These are phyloP conservation scores for Oryzias javanicus DNA, from an alignment of 2,113 vertebrate species.

Conservation along the genomic window DNA sequence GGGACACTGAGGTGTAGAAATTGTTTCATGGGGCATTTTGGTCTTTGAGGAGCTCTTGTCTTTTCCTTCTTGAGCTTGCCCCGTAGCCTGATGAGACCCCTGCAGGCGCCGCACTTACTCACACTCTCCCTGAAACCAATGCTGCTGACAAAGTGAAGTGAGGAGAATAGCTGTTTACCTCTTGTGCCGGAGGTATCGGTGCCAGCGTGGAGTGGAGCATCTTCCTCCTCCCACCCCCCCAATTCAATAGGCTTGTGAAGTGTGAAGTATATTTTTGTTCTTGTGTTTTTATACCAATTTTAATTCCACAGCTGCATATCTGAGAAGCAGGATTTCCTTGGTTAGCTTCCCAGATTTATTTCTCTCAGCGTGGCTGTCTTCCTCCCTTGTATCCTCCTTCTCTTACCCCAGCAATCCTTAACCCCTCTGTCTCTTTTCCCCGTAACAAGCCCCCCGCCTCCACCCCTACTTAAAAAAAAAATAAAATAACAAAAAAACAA, in stretches of 20 bases:
- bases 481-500: background rate
- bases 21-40: slow-evolving; percentile 68
- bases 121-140: slow-evolving; percentile 41
- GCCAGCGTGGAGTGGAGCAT: slow-evolving; percentile 59
- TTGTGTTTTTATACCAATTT: slow-evolving; percentile 76
- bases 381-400: slow-evolving; percentile 63
- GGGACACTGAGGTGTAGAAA: slow-evolving; percentile 69
- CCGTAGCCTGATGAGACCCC: slow-evolving; percentile 68
- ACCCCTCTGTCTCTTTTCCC: slow-evolving; percentile 59
- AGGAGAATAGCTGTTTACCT: slow-evolving; percentile 70
- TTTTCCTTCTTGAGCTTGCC: slow-evolving; percentile 59
- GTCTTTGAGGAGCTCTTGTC: slow-evolving; percentile 61
- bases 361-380: slow-evolving; percentile 61
- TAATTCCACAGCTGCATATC: slow-evolving; percentile 83
- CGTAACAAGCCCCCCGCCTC: slow-evolving; percentile 4
- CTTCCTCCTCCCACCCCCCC: slow-evolving; percentile 30
- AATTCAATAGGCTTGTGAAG: slow-evolving; percentile 75
- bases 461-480: background rate
- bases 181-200: slow-evolving; percentile 66
- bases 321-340: slow-evolving; percentile 83
- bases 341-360: slow-evolving; percentile 77
- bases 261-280: slow-evolving; percentile 79
- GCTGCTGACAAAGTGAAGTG: slow-evolving; percentile 58
- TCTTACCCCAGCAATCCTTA: slow-evolving; percentile 71
- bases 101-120: slow-evolving; percentile 46